phyloP scores from a whole-genome alignment of 37 sponge, comb jelly and placozoan genomes.

The Trichoplax adhaerens region DNA sequence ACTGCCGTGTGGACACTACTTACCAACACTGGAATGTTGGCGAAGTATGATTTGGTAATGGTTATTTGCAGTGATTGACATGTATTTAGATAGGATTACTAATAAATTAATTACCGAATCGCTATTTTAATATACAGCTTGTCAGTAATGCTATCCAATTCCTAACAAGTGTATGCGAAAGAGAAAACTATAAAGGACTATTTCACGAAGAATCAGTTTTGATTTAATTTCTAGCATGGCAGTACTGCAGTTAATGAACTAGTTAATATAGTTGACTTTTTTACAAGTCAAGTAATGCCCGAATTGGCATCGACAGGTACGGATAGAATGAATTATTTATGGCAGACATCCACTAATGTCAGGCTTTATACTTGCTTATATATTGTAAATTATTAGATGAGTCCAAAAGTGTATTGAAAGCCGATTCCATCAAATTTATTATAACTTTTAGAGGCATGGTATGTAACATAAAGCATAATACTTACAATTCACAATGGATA shows the following conservation, averaged over 20 bases:
- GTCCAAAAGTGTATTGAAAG: conserved; percentile 35
- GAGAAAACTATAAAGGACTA: conserved; percentile 65
- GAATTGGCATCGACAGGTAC: conserved; percentile 46
- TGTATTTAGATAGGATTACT: background rate
- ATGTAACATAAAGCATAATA: background rate
- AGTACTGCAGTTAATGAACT: conserved; percentile 77
- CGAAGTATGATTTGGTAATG: conserved; percentile 50
- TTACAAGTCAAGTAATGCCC: conserved; percentile 46
- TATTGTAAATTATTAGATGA: too few relatives aligned
- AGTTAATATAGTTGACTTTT: conserved; percentile 79
- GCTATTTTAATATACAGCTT: conserved; percentile 10
- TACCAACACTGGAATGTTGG: conserved; percentile 57
- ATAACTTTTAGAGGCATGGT: conserved; percentile 70
- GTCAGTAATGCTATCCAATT: conserved; percentile 91
- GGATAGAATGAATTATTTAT: background rate
- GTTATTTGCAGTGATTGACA: background rate
- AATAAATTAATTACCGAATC: background rate
- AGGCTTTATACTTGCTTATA: too few relatives aligned
- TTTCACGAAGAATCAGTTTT: conserved; percentile 62
- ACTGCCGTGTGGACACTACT: conserved; percentile 75
- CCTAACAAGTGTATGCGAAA: conserved; percentile 84
- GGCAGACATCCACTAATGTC: too few relatives aligned
- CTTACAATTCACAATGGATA: too few relatives aligned
- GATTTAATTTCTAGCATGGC: conserved; percentile 36
- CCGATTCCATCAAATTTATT: conserved; percentile 75